Conservation (phyloP, 2,113 vertebrate genomes). For the Myanophis thanlyinensis region DNA sequence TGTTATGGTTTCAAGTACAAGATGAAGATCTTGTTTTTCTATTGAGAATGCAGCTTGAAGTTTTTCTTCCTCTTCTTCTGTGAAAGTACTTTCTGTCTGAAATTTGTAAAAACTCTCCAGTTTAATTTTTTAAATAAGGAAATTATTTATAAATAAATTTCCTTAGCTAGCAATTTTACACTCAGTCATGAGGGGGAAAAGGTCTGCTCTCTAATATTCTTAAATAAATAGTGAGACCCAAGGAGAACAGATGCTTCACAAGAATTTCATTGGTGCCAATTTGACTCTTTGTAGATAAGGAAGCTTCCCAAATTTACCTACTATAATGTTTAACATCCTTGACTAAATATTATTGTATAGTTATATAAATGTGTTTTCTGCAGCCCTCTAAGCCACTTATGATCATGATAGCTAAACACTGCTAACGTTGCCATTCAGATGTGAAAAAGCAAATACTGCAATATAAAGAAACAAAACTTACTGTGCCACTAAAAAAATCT, state of each 20-base stretch:
- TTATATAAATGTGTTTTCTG: not conserved
- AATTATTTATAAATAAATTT: not conserved
- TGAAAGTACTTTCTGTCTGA: slow-evolving; percentile 89
- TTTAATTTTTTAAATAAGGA: not conserved
- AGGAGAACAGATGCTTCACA: not conserved
- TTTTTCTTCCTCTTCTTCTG: slow-evolving; percentile 92
- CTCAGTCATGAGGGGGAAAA: not conserved
- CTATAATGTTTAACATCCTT: not conserved
- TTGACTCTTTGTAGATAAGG: not conserved
- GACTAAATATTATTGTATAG: not conserved
- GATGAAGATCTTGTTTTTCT: slow-evolving; percentile 85
- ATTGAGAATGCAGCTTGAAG: slow-evolving; percentile 86
- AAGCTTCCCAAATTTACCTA: not conserved
- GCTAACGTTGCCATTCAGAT: not conserved
- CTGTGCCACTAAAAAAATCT: not conserved
- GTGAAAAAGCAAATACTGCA: not conserved
- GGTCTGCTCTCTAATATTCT: not conserved
- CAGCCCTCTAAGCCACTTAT: not conserved
- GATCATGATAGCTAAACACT: not conserved
- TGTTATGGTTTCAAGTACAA: slow-evolving; percentile 87
- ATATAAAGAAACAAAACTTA: not conserved
- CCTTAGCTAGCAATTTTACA: not conserved
- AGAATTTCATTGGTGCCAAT: not conserved
- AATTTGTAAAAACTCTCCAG: slow-evolving; percentile 40
- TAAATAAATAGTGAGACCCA: not conserved